These are phyloP conservation scores for Botrylloides violaceus DNA, from an alignment of 23 tunicate genomes.

Conservation along the genomic window DNA sequence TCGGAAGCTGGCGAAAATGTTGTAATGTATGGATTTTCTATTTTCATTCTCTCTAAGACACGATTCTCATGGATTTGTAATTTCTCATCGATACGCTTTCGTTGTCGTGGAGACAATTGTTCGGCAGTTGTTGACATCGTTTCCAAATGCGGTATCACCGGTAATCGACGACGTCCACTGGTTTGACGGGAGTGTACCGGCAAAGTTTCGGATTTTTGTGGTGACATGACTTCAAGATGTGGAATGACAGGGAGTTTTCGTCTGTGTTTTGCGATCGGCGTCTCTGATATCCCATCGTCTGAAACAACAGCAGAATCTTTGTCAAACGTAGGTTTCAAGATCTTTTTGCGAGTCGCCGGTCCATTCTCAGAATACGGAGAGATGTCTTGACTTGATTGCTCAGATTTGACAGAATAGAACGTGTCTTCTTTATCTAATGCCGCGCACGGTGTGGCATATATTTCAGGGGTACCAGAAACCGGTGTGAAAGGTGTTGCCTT, in stretches of 20 bases:
- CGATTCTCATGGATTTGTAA: not conserved
- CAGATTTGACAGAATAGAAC: conserved; percentile 11
- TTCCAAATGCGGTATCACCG: conserved; percentile 70
- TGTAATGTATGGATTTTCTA: not conserved
- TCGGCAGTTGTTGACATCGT: conserved; percentile 50
- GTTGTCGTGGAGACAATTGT: conserved; percentile 9
- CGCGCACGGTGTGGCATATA: conserved; percentile 4
- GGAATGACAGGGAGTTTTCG: conserved; percentile 22
- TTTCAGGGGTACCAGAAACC: conserved; percentile 13
- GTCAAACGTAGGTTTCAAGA: not conserved
- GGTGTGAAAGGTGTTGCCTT: conserved; percentile 46
- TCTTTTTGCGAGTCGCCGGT: not conserved
- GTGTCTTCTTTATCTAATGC: not conserved
- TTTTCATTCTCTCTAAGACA: not conserved
- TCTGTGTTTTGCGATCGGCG: conserved; percentile 12
- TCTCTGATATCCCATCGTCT: conserved; percentile 22
- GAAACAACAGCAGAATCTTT: conserved; percentile 6
- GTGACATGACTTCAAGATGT: not conserved
- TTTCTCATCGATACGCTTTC: not conserved
- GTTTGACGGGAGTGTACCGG: not conserved
- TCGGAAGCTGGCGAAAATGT: not conserved
- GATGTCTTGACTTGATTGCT: conserved; percentile 5
- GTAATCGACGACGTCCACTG: conserved; percentile 10
- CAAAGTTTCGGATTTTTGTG: not conserved
- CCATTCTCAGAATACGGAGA: not conserved